These are phyloP conservation scores for Schizothorax lantsangensis DNA, from an alignment of 2,797 vertebrate species.

Conservation along the genomic window DNA sequence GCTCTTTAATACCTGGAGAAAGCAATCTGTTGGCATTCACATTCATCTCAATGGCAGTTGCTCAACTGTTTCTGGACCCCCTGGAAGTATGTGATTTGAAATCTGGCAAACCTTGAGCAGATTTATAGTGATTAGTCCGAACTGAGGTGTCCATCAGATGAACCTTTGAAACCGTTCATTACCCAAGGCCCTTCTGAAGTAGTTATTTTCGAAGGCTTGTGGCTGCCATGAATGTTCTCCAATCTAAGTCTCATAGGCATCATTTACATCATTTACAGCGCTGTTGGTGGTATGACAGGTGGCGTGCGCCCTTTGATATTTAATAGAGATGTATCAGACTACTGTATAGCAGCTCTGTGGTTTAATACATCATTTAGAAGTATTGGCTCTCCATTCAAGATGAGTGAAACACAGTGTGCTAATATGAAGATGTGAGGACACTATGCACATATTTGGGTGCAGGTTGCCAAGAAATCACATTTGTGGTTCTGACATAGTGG, in stretches of 20 bases:
- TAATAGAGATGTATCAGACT: slow-evolving; percentile 54
- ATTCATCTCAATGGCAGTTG: slow-evolving; percentile 6
- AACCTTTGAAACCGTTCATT: not conserved
- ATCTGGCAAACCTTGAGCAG: slow-evolving; percentile 14
- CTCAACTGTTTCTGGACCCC: not conserved
- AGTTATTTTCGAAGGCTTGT: not conserved
- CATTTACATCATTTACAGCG: not conserved
- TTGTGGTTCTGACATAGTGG: slow-evolving; percentile 10
- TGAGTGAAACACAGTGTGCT: slow-evolving; percentile 22
- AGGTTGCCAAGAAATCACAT: not conserved
- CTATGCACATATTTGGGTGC: slow-evolving; percentile 3
- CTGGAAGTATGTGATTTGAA: slow-evolving; percentile 2
- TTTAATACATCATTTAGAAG: slow-evolving; percentile 28
- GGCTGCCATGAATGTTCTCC: not conserved
- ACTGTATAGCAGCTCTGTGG: slow-evolving; percentile 13
- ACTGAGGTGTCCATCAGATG: slow-evolving; percentile 8
- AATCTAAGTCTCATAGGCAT: not conserved
- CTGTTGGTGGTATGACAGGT: slow-evolving; percentile 26
- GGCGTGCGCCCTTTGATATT: slow-evolving; percentile 17
- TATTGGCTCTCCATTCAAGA: slow-evolving; percentile 39
- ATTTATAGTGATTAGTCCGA: slow-evolving; percentile 14
- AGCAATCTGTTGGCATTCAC: not conserved
- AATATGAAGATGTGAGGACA: not conserved
- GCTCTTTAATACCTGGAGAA: slow-evolving; percentile 5
- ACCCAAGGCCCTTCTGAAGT: not conserved